phyloP scores from a whole-genome alignment of 2,888 invertebrate genomes.

The Nematopogon swammerdamellus region DNA sequence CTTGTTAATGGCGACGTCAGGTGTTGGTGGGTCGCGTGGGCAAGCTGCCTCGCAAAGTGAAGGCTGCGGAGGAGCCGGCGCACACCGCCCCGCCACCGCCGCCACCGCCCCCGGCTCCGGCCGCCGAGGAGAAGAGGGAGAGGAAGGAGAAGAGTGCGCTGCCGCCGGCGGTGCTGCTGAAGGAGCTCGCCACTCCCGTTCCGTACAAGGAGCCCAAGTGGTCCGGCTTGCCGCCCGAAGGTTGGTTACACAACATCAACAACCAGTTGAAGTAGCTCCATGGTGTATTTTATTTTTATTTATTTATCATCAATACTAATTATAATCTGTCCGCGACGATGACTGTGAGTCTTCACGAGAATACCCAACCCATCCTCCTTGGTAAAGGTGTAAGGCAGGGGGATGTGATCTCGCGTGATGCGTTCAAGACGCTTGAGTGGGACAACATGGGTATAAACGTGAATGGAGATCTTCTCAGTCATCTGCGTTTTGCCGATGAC shows the following conservation, averaged over 20 bases:
- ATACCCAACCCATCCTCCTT: no score
- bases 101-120: conserved; percentile 15
- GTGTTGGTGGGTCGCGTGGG: conserved; percentile 51
- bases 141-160: conserved; percentile 16
- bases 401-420: background rate
- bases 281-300: background rate
- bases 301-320: no score
- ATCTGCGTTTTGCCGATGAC: no score
- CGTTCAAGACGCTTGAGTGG: no score
- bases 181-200: conserved; percentile 40
- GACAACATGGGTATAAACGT: no score
- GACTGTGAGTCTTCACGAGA: no score
- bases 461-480: no score
- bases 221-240: conserved; percentile 64
- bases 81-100: conserved; percentile 10
- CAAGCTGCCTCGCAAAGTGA: conserved; percentile 44
- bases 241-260: conserved; percentile 17
- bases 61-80: conserved; percentile 7
- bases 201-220: conserved; percentile 80
- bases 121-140: conserved; percentile 1
- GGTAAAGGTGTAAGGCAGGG: no score
- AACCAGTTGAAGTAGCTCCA: background rate
- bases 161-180: conserved; percentile 28
- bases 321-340: background rate
- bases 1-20: no score